Evolutionary conservation across 2,113 vertebrate genomes (phyloP).

Genomic region (Cheilinus undulatus): DNA sequence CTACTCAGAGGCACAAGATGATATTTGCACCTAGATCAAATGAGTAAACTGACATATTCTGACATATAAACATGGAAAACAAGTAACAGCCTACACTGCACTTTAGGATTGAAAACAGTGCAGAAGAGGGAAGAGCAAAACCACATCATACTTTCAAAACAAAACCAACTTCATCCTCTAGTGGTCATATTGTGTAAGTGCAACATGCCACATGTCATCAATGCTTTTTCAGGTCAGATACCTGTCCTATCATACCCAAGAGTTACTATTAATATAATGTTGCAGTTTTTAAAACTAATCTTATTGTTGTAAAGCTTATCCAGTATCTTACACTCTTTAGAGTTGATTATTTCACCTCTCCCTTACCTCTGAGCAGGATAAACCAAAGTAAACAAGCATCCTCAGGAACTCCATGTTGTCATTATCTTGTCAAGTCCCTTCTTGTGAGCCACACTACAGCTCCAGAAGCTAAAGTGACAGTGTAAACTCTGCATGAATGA

Average conservation of each 20-base stretch:
- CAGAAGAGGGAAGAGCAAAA: not conserved
- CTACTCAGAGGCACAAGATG: too few species aligned
- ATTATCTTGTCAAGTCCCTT: conserved; percentile 45
- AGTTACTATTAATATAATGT: not conserved
- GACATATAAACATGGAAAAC: not conserved
- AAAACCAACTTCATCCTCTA: conserved; percentile 54
- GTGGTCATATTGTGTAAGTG: conserved; percentile 47
- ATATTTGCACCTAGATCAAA: too few species aligned
- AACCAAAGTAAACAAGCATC: conserved; percentile 35
- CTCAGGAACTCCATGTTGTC: conserved; percentile 4
- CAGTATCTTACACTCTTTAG: not conserved
- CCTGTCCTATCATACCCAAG: not conserved
- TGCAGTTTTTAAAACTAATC: not conserved
- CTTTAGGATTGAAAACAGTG: not conserved
- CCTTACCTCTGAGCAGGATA: conserved; percentile 31
- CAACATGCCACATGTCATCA: not conserved
- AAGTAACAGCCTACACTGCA: not conserved
- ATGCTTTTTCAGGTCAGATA: not conserved
- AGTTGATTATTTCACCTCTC: too few species aligned
- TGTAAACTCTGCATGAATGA: conserved; percentile 34
- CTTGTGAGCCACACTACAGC: conserved; percentile 32
- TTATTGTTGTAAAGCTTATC: not conserved
- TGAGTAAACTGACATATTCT: not conserved
- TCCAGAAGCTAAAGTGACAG: conserved; percentile 15
- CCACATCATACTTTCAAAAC: not conserved